Evolutionary conservation across 2,113 vertebrate species (phyloP).

Genomic region (Baryphthengus martii): DNA sequence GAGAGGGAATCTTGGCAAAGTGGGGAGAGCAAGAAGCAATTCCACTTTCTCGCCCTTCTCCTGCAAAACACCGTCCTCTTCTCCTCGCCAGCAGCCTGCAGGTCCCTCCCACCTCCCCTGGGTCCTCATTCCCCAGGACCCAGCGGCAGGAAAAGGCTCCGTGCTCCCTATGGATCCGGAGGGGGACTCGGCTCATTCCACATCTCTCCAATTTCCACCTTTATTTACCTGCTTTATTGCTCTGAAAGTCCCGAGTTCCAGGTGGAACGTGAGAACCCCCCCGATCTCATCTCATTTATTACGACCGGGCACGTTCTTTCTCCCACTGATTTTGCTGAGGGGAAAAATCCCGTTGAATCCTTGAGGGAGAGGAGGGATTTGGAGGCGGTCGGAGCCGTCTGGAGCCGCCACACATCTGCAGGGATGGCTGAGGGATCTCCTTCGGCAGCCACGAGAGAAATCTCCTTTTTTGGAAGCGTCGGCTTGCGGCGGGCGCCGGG

Average conservation of each 20-base stretch:
- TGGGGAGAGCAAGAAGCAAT: background rate
- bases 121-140: background rate
- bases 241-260: background rate
- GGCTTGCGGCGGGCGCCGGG: background rate
- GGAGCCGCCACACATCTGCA: background rate
- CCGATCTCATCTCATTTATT: fast-evolving
- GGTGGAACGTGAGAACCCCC: background rate
- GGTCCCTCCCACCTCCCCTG: background rate
- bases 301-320: background rate
- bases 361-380: background rate
- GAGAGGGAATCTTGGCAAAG: background rate
- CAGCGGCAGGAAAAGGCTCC: fast-evolving
- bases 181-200: background rate
- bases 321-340: background rate
- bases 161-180: background rate
- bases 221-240: too few species aligned
- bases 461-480: background rate
- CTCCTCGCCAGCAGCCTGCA: background rate
- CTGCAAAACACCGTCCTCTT: background rate
- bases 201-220: background rate
- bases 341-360: background rate
- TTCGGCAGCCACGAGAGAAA: background rate
- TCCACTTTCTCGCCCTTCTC: background rate
- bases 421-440: background rate
- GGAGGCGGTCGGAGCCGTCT: background rate